Evolutionary conservation across 2,797 vertebrate species (phyloP).

Genomic region (Rhinogobio ventralis): DNA sequence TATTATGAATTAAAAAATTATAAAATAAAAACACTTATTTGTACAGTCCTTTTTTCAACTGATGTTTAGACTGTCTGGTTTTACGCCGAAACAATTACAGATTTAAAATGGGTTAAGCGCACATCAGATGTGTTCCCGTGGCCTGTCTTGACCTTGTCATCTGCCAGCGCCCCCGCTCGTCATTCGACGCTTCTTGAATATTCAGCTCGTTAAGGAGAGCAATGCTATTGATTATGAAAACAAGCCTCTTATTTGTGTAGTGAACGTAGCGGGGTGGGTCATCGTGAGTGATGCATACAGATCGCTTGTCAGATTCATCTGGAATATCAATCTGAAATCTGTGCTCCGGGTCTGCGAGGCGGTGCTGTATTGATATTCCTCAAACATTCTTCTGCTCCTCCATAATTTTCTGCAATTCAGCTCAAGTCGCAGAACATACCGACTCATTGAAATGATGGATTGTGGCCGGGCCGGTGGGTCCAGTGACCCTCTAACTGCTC

Average conservation of each 20-base stretch:
- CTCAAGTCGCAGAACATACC: not conserved
- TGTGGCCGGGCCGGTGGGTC: not conserved
- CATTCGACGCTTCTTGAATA: slow-evolving; percentile 9
- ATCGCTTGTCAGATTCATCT: not conserved
- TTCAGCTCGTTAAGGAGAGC: slow-evolving; percentile 16
- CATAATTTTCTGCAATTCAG: slow-evolving; percentile 23
- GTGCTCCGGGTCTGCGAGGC: not conserved
- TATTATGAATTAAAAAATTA: too few relatives aligned
- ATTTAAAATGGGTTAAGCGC: not conserved
- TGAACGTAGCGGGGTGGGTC: not conserved
- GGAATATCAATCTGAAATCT: slow-evolving; percentile 27
- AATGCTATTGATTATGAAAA: slow-evolving; percentile 39
- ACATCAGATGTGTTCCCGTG: not conserved
- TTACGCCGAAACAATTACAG: too few relatives aligned
- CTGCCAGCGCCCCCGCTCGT: not conserved
- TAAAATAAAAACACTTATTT: too few relatives aligned
- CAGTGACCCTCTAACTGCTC: slow-evolving; percentile 1
- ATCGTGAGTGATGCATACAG: slow-evolving; percentile 22
- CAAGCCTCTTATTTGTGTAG: slow-evolving; percentile 17
- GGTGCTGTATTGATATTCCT: slow-evolving; percentile 22
- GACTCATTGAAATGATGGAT: not conserved
- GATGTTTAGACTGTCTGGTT: not conserved
- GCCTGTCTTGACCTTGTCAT: slow-evolving; percentile 12
- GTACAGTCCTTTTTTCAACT: not conserved
- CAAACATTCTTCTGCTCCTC: not conserved